Evolutionary conservation across 64 coral and sea anemone species (phyloP).

Genomic region (Montipora efflorescens): DNA sequence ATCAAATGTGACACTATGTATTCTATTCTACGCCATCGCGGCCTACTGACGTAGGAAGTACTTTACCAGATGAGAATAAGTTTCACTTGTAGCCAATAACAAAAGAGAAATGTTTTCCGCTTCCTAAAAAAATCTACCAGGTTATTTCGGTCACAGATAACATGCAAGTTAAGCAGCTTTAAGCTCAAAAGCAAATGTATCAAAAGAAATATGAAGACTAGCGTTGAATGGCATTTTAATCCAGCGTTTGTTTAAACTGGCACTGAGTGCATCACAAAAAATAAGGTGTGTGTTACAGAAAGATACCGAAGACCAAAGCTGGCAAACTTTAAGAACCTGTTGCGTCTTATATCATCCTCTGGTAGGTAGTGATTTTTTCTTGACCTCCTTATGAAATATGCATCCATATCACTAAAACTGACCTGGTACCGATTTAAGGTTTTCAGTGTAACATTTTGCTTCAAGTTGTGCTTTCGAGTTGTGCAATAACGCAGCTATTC

Average conservation of each 20-base stretch:
- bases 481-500: not conserved
- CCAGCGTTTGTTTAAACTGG: not conserved
- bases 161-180: not conserved
- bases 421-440: not conserved
- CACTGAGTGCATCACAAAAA: not conserved
- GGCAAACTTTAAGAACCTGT: not conserved
- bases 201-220: not conserved
- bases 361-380: not conserved
- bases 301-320: not conserved
- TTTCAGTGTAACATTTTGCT: too few species aligned
- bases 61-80: not conserved
- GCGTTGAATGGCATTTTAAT: not conserved
- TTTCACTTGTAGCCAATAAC: not conserved
- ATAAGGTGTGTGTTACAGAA: not conserved
- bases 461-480: not conserved
- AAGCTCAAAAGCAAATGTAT: not conserved
- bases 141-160: not conserved
- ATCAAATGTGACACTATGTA: not conserved
- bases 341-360: not conserved
- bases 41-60: not conserved
- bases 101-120: not conserved
- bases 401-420: not conserved
- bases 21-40: not conserved
- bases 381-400: not conserved
- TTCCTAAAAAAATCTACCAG: not conserved